phyloP scores from a whole-genome alignment of 2,888 invertebrate genomes.

The Drosophila histrio region DNA sequence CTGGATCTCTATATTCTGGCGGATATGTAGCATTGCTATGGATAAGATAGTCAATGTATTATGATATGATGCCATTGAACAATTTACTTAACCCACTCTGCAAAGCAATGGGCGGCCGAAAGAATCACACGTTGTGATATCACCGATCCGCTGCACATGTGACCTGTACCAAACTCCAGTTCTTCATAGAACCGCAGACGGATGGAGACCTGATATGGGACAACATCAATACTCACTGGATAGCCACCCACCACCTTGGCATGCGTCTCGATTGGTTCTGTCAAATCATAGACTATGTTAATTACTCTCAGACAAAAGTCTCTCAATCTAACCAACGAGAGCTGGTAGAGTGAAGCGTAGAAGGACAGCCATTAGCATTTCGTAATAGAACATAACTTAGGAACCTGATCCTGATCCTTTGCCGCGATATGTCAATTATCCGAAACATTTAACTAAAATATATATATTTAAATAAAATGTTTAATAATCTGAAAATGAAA shows the following conservation, averaged over 20 bases:
- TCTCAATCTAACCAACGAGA: not conserved
- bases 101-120: constrained; percentile 63
- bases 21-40: constrained; percentile 33
- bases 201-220: constrained; percentile 57
- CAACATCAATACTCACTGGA: constrained; percentile 21
- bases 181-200: constrained; percentile 41
- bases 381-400: constrained; percentile 15
- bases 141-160: constrained; percentile 56
- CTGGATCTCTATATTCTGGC: constrained; percentile 9
- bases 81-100: constrained; percentile 31
- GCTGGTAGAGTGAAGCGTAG: not conserved
- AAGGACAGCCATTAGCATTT: not conserved
- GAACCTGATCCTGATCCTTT: not conserved
- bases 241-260: constrained; percentile 55
- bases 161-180: constrained; percentile 37
- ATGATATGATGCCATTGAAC: not conserved
- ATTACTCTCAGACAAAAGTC: no score
- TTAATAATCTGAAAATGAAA: not conserved
- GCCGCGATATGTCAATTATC: not conserved
- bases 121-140: constrained; percentile 53
- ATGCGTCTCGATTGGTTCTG: constrained; percentile 24
- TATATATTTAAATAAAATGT: not conserved
- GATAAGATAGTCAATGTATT: not conserved
- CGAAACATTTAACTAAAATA: constrained; percentile 16
- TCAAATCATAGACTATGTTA: not conserved